Conservation (phyloP, 1,140 invertebrate species). For the Maconellicoccus hirsutus region DNA sequence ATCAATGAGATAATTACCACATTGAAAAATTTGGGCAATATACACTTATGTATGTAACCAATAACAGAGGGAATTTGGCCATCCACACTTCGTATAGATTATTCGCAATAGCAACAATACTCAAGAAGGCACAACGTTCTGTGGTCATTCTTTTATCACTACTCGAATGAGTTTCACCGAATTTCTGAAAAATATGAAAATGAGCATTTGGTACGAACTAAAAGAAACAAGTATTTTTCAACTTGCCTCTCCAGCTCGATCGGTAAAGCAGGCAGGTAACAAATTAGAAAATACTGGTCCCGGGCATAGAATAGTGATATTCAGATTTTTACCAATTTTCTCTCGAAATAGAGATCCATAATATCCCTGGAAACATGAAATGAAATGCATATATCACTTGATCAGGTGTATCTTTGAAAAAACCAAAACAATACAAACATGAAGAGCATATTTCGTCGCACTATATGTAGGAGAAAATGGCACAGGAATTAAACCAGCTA, state of each 20-base stretch:
- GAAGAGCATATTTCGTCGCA: constrained; percentile 66
- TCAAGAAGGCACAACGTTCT: constrained; percentile 58
- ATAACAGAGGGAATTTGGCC: constrained; percentile 46
- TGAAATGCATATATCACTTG: too few species aligned
- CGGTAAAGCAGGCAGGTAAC: constrained; percentile 56
- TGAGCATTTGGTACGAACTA: background rate
- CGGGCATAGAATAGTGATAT: constrained; percentile 61
- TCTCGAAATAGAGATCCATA: constrained; percentile 52
- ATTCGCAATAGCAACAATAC: constrained; percentile 62
- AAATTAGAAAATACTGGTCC: constrained; percentile 64
- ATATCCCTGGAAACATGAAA: constrained; percentile 57
- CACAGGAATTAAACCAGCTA: constrained; percentile 53
- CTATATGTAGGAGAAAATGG: constrained; percentile 67
- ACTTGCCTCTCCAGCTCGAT: constrained; percentile 44
- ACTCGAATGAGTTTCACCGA: constrained; percentile 37
- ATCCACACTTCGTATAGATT: constrained; percentile 66
- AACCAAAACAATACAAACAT: constrained; percentile 41
- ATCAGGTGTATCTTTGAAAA: background rate
- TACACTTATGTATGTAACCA: constrained; percentile 47
- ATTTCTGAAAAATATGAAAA: constrained; percentile 39
- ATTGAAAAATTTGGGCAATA: constrained; percentile 51
- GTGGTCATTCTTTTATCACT: constrained; percentile 50
- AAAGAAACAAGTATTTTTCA: background rate
- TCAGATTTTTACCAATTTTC: constrained; percentile 43
- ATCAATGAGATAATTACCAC: constrained; percentile 37